Conservation (phyloP, 2,113 vertebrate genomes). For the Upupa epops region DNA sequence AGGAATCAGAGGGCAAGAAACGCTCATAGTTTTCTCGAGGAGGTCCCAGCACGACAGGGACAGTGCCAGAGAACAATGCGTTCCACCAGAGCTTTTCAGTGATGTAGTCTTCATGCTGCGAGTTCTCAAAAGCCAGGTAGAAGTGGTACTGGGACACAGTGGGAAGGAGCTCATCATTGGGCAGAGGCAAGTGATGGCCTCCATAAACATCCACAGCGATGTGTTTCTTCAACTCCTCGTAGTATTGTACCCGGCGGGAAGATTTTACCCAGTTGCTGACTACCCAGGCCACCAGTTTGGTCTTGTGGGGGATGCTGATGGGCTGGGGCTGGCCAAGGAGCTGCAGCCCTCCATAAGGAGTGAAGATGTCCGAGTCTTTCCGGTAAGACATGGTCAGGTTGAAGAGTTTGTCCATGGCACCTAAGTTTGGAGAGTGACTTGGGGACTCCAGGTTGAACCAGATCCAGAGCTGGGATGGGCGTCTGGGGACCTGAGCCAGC, state of each 20-base stretch:
- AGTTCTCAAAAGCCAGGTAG: constrained; percentile 86
- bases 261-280: constrained; percentile 71
- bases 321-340: background rate
- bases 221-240: constrained; percentile 47
- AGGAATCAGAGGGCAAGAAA: constrained; percentile 72
- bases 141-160: constrained; percentile 73
- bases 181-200: background rate
- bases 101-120: constrained; percentile 75
- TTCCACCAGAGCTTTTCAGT: constrained; percentile 82
- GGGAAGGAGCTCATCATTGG: background rate
- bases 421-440: background rate
- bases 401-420: constrained; percentile 38
- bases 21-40: constrained; percentile 68
- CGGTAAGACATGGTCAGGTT: constrained; percentile 67
- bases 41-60: constrained; percentile 78
- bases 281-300: constrained; percentile 75
- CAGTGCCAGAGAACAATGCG: constrained; percentile 48
- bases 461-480: constrained; percentile 37
- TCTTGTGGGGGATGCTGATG: constrained; percentile 13
- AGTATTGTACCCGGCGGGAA: constrained; percentile 58
- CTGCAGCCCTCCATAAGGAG: constrained; percentile 55
- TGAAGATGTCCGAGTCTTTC: constrained; percentile 55
- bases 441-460: constrained; percentile 64
- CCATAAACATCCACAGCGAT: constrained; percentile 72
- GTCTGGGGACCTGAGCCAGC: background rate